A percentile compares a stretch with the other conserved stretches of the same genome.
Evolutionary conservation across 2,888 invertebrate species (phyloP).

Genomic region (Teleiodes luculella): DNA sequence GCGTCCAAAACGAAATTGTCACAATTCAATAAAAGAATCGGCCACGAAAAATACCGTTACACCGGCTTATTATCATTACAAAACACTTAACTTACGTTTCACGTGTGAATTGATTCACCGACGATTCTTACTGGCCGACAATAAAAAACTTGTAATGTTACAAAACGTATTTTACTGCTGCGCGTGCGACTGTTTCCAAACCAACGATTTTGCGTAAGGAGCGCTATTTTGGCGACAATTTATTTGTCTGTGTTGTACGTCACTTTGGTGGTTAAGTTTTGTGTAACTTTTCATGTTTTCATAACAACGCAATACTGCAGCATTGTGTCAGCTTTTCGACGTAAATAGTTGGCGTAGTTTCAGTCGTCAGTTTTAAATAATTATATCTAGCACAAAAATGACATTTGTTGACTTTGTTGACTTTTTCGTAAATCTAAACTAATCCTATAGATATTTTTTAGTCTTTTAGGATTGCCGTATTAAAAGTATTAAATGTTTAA

Average conservation of each 20-base stretch:
- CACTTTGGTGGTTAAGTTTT: constrained; percentile 6
- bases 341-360: no score
- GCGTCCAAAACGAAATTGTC: neutral
- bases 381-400: no score
- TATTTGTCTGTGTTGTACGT: neutral
- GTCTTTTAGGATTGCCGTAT: no score
- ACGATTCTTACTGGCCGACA: neutral
- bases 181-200: neutral
- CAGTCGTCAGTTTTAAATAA: no score
- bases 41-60: neutral
- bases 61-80: neutral
- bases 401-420: no score
- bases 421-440: no score
- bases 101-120: neutral
- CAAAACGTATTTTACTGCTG: neutral
- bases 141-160: neutral
- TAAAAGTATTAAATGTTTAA: no score
- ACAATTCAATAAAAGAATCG: neutral
- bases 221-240: neutral
- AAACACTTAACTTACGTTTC: neutral
- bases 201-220: neutral
- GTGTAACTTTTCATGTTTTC: neutral
- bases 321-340: no score
- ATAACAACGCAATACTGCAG: neutral
- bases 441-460: no score